Conservation (phyloP, 2,888 invertebrate genomes). For the Catocala nupta region DNA sequence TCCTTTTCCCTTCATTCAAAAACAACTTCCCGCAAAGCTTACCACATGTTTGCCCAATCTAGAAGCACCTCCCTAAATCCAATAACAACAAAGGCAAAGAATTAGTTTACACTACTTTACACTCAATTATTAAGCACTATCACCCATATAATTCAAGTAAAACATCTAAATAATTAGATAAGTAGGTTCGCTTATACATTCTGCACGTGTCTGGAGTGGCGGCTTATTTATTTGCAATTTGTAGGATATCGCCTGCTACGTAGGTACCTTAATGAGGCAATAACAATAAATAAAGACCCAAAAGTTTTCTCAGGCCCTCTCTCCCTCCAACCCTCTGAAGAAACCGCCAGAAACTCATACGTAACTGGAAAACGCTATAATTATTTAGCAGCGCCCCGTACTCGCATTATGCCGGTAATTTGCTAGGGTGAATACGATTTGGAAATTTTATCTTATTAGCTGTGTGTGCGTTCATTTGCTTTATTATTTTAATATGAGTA, state of each 20-base stretch:
- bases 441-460: slow-evolving; percentile 53
- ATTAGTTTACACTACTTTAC: background rate
- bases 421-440: slow-evolving; percentile 56
- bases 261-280: slow-evolving; percentile 86
- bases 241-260: slow-evolving; percentile 85
- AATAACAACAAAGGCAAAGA: no score
- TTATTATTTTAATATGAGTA: slow-evolving; percentile 24
- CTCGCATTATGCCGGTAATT: slow-evolving; percentile 60
- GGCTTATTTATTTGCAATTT: slow-evolving; percentile 86
- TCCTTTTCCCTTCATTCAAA: no score
- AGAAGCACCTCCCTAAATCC: no score
- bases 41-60: no score
- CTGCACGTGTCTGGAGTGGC: slow-evolving; percentile 66
- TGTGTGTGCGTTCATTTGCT: slow-evolving; percentile 31
- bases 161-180: slow-evolving; percentile 58
- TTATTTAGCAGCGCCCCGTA: slow-evolving; percentile 66
- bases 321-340: slow-evolving; percentile 80
- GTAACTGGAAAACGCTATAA: slow-evolving; percentile 74
- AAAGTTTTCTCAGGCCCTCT: slow-evolving; percentile 83
- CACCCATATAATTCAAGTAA: slow-evolving; percentile 30
- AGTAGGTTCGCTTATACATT: slow-evolving; percentile 72
- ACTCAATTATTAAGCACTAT: background rate
- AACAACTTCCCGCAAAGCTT: no score
- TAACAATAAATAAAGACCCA: slow-evolving; percentile 88
- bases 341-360: slow-evolving; percentile 77